These are phyloP conservation scores for Cuculus canorus DNA, from an alignment of 2,797 vertebrate species.

Conservation along the genomic window DNA sequence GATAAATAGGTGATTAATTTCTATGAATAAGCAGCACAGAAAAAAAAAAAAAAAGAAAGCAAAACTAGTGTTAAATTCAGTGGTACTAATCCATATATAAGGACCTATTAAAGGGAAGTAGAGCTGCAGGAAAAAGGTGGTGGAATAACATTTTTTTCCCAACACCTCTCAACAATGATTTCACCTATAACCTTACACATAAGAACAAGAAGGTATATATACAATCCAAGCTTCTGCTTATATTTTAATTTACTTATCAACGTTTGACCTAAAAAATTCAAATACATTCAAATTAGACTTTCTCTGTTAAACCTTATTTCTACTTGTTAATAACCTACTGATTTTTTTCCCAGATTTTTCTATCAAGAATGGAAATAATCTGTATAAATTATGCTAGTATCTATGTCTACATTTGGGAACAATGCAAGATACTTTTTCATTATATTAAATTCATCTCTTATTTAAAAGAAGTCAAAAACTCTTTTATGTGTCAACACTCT, in stretches of 20 bases:
- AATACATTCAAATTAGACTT: neutral
- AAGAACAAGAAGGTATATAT: rapidly evolving
- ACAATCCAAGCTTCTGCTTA: neutral
- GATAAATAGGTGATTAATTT: neutral
- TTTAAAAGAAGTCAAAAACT: neutral
- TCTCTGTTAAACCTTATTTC: neutral
- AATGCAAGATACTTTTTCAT: neutral
- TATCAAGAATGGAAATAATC: neutral
- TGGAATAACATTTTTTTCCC: neutral
- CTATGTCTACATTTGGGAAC: neutral
- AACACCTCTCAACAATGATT: neutral
- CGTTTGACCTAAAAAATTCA: neutral
- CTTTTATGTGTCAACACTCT: neutral
- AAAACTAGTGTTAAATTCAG: rapidly evolving
- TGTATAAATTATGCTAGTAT: neutral
- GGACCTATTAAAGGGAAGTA: neutral
- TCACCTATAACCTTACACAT: neutral
- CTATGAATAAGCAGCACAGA: neutral
- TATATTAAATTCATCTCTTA: neutral
- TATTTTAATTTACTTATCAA: neutral
- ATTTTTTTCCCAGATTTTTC: neutral
- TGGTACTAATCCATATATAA: neutral
- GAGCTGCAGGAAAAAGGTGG: neutral
- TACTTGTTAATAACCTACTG: neutral
- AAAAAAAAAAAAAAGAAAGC: neutral